Conservation (phyloP, 2,797 vertebrate genomes). For the Thripadectes ignobilis region DNA sequence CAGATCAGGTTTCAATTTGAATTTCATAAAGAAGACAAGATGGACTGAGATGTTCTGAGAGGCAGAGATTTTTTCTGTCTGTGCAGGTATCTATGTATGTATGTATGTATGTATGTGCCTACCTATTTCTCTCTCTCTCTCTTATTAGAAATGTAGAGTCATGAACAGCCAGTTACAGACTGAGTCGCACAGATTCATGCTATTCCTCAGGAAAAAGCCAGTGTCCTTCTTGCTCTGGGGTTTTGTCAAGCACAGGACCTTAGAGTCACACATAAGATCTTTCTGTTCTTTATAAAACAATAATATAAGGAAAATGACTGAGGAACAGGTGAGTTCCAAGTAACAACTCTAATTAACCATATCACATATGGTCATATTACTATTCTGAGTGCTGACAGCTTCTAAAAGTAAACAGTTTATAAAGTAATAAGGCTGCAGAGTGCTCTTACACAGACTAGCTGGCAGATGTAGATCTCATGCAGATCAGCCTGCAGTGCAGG, state of each 20-base stretch:
- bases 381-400: not conserved
- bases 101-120: not conserved
- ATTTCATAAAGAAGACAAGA: not conserved
- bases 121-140: not conserved
- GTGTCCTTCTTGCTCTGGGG: not conserved
- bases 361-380: not conserved
- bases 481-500: not conserved
- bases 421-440: not conserved
- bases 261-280: fast-evolving
- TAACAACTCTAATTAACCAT: not conserved
- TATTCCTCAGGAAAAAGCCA: not conserved
- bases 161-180: not conserved
- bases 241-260: not conserved
- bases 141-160: not conserved
- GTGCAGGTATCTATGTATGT: not conserved
- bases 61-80: too few species aligned
- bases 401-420: not conserved
- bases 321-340: not conserved
- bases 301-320: not conserved
- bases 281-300: not conserved
- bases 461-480: not conserved
- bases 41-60: not conserved
- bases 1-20: not conserved
- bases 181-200: not conserved
- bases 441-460: not conserved